These are phyloP conservation scores for Puntigrus tetrazona DNA, from an alignment of 2,113 vertebrate species.

Conservation along the genomic window DNA sequence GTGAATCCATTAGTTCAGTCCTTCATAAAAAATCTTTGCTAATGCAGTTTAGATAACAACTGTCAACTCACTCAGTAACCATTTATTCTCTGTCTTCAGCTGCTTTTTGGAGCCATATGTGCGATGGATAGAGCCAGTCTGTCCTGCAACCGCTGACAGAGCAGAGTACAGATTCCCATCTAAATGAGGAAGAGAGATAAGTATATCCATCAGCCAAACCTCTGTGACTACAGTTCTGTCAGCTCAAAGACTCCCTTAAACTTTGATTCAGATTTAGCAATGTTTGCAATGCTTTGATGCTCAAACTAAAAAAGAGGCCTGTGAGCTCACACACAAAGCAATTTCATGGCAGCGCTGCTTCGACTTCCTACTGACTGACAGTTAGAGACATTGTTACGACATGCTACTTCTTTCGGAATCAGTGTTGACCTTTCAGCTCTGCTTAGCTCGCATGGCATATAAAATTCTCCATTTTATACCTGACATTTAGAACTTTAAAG, in stretches of 20 bases:
- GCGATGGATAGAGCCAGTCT: constrained; percentile 73
- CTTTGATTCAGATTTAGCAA: constrained; percentile 7
- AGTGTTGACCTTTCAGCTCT: constrained; percentile 22
- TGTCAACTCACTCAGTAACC: constrained; percentile 79
- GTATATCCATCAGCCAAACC: constrained; percentile 1
- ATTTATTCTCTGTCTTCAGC: constrained; percentile 79
- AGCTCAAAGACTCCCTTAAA: not conserved
- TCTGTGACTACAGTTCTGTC: not conserved
- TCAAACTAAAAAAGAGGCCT: not conserved
- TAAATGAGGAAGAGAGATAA: constrained; percentile 55
- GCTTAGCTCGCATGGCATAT: not conserved
- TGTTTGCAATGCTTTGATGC: constrained; percentile 5
- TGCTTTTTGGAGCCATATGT: constrained; percentile 75
- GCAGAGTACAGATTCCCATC: constrained; percentile 81
- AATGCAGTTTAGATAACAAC: constrained; percentile 21
- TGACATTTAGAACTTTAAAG: constrained; percentile 10
- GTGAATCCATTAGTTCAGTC: not conserved
- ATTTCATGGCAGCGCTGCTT: not conserved
- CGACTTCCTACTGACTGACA: constrained; percentile 12
- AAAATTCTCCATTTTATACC: not conserved
- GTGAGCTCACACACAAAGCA: not conserved
- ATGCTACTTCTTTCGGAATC: constrained; percentile 7
- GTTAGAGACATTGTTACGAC: not conserved
- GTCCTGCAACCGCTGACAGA: constrained; percentile 69
- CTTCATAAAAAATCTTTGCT: not conserved